These are phyloP conservation scores for Morus bassanus DNA, from an alignment of 2,797 vertebrate species.

Conservation along the genomic window DNA sequence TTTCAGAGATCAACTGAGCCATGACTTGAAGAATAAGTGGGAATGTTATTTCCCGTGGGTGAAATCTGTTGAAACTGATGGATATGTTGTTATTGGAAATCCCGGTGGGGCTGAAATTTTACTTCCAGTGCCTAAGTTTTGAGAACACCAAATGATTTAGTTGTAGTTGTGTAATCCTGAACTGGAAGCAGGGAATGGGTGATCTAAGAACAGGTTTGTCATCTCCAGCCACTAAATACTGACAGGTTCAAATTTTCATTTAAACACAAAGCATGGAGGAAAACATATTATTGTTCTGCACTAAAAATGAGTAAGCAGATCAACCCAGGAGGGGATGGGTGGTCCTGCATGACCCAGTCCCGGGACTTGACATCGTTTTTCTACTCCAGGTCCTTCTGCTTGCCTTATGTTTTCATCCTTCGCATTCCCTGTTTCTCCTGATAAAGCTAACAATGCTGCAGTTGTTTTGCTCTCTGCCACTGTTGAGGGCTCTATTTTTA, in stretches of 20 bases:
- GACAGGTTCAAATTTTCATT: neutral
- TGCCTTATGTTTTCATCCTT: constrained; percentile 32
- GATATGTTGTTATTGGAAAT: neutral
- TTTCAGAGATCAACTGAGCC: neutral
- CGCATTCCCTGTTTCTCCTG: neutral
- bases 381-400: neutral
- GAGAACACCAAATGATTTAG: neutral
- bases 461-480: constrained; percentile 36
- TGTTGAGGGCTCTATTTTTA: constrained; percentile 53
- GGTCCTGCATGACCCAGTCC: neutral
- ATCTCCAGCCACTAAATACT: neutral
- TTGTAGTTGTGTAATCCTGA: neutral
- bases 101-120: neutral
- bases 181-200: neutral
- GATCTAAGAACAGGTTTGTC: neutral
- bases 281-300: neutral
- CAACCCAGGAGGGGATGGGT: rapidly evolving
- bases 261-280: neutral
- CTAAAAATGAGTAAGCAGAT: neutral
- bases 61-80: neutral
- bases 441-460: constrained; percentile 41
- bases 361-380: neutral
- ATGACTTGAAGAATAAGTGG: neutral
- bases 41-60: constrained; percentile 1
- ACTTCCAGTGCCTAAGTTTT: neutral